Evolutionary conservation across 1,140 invertebrate species (phyloP).

Genomic region (Apis florea): DNA sequence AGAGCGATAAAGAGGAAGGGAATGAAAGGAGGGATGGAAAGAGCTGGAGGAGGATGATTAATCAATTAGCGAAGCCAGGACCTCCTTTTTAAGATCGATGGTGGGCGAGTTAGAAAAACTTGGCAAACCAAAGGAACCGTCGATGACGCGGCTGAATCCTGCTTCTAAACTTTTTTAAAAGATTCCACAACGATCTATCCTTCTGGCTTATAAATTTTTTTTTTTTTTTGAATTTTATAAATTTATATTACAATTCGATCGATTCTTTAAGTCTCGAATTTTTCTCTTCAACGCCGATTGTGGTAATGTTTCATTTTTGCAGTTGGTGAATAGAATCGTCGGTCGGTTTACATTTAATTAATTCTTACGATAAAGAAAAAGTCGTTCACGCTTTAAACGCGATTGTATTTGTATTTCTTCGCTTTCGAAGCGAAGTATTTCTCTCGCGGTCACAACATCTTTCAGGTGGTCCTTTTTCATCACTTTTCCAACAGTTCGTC

Average conservation of each 20-base stretch:
- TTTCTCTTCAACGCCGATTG: neutral
- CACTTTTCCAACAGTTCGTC: neutral
- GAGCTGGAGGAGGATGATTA: slow-evolving; percentile 56
- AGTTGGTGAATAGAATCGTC: neutral
- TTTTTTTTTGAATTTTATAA: neutral
- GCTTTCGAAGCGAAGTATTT: neutral
- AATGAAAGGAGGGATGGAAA: neutral
- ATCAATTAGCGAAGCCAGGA: slow-evolving; percentile 69
- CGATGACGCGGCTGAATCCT: slow-evolving; percentile 61
- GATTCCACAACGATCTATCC: neutral
- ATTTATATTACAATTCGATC: neutral
- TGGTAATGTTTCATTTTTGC: neutral
- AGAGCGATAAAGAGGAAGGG: neutral
- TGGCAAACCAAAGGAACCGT: slow-evolving; percentile 62
- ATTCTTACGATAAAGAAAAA: neutral
- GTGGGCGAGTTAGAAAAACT: slow-evolving; percentile 54
- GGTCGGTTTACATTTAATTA: slow-evolving; percentile 29
- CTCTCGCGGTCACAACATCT: neutral
- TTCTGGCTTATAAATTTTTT: neutral
- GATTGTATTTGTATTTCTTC: slow-evolving; percentile 17
- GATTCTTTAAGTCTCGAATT: neutral
- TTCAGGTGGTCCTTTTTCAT: neutral
- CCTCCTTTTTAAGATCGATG: slow-evolving; percentile 59
- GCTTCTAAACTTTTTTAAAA: slow-evolving; percentile 6
- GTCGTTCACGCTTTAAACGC: slow-evolving; percentile 13